A percentile compares a stretch with the other conserved stretches of the same genome.
These are phyloP conservation scores for Merluccius polli DNA, from an alignment of 2,797 vertebrate genomes.

Conservation along the genomic window DNA sequence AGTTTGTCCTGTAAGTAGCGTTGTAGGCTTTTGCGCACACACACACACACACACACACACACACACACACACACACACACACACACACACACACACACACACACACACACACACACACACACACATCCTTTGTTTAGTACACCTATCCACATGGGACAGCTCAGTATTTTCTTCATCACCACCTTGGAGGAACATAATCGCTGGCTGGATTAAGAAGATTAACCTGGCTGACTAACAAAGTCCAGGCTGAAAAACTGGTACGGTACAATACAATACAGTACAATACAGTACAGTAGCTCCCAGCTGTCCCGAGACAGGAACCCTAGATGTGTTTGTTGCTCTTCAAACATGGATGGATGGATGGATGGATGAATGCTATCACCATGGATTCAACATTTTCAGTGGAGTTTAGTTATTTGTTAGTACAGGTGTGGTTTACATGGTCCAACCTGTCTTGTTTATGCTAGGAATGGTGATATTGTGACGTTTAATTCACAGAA, in stretches of 20 bases:
- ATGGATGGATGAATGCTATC: neutral
- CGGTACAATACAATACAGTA: neutral
- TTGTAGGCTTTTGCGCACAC: neutral
- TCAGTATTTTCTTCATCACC: constrained; percentile 17
- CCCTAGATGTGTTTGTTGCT: neutral
- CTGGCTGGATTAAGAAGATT: constrained; percentile 66
- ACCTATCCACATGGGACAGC: constrained; percentile 10
- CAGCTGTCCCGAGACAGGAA: constrained; percentile 11
- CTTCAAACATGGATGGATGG: neutral
- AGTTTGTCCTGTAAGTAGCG: neutral
- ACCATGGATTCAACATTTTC: neutral
- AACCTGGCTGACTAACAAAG: constrained; percentile 62
- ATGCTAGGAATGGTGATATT: neutral
- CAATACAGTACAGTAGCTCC: neutral
- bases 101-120: neutral
- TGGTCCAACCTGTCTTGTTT: neutral
- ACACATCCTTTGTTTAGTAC: neutral
- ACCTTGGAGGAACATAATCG: constrained; percentile 48
- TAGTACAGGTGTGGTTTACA: neutral
- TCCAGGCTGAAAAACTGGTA: constrained; percentile 32
- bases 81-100: too few species aligned
- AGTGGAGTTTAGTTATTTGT: neutral
- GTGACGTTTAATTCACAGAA: neutral
- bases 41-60: neutral
- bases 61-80: neutral